A percentile compares a stretch with the other conserved stretches of the same genome.
These are phyloP conservation scores for Candidula unifasciata DNA, from an alignment of 2,888 invertebrate species.

Conservation along the genomic window DNA sequence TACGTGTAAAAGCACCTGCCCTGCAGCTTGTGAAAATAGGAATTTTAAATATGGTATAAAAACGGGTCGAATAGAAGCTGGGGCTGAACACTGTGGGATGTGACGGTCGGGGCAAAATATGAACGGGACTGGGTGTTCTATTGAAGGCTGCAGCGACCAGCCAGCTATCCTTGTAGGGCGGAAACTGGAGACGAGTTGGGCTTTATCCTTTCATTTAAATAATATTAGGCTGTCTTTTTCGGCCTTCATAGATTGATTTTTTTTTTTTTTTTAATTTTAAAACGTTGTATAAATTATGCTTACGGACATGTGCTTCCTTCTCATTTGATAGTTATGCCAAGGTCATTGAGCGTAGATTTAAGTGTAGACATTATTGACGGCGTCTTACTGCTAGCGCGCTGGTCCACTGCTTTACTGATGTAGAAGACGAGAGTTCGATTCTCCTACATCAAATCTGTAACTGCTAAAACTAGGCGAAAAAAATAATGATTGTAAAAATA, in stretches of 20 bases:
- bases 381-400: too few relatives aligned
- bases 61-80: neutral
- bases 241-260: neutral
- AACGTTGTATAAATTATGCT: neutral
- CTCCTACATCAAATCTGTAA: too few relatives aligned
- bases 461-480: too few relatives aligned
- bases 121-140: slow-evolving; percentile 5
- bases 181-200: neutral
- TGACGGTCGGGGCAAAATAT: neutral
- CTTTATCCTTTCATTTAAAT: slow-evolving; percentile 12
- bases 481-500: too few relatives aligned
- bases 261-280: neutral
- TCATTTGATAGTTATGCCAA: neutral
- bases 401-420: too few relatives aligned
- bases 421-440: too few relatives aligned
- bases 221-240: slow-evolving; percentile 25
- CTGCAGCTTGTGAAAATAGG: slow-evolving; percentile 43
- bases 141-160: neutral
- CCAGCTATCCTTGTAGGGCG: slow-evolving; percentile 16
- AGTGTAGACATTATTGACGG: too few relatives aligned
- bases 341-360: neutral
- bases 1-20: slow-evolving; percentile 52
- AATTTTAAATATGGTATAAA: slow-evolving; percentile 45
- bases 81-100: slow-evolving; percentile 7
- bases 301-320: neutral